Base-by-base conservation (phyloP, 1,140 invertebrate genomes). In the Micrasema longulum region DNA sequence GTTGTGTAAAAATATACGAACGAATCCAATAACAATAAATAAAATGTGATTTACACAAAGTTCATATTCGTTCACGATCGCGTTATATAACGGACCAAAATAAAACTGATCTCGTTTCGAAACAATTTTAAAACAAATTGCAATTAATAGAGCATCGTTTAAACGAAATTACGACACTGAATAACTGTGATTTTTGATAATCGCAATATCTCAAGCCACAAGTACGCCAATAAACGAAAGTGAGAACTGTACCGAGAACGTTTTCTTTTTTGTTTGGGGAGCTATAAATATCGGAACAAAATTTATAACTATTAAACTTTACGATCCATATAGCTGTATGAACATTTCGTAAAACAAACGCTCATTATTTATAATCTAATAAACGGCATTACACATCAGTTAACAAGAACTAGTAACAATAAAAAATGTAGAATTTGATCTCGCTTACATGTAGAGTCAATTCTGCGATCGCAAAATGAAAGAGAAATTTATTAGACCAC, bases 1-100 rank as follows among this genome's bases (percentile, higher is more conserved):
- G 16, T 38, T 38, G 55, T 18, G 55, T 38, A 60, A 60, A 60
- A 60, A 55, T 55, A 3, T n/a, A n/a, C 0, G 53, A 38, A 43
- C 41, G 55, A 12, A 1, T 20, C 55, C 16, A 60, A 41, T 31
- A 55, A 31, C 52, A 55, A 55, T 55, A 55, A 55, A 55, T 60
- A 22, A 26, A 53, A 1, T 38, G 38, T 20, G 36, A 43, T 41
- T 60, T 60, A 41, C 6, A 11, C 16, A 41, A 60, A 41, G 55
- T 60, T 60, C 36, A 60, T 9, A 20, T 60, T 43, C 35, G 36
- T 60, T 60, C 55, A 60, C 55, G 55, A 60, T 22, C 22, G 12
- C 35, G 14, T 35, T 26, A 53, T 14, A 53, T 35, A 26, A 31
- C 50, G 20, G 26, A 23, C 20, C 23, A 14, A 53, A 35, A n/a